Conservation (phyloP, 1,140 invertebrate genomes). For the Elysia chlorotica region DNA sequence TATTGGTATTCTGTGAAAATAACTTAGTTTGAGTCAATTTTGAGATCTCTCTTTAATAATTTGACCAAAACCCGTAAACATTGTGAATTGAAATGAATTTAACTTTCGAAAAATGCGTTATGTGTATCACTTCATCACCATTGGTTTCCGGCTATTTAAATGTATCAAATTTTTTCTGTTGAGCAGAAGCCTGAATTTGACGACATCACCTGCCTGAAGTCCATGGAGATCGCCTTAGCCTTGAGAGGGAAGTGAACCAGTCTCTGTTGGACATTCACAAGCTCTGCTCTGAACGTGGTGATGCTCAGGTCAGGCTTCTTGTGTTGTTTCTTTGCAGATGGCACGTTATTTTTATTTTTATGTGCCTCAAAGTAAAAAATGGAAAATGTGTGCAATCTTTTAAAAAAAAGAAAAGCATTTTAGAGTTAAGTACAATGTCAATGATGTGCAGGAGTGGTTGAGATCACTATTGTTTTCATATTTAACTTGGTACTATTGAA, state of each 20-base stretch:
- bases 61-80: background rate
- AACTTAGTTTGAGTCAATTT: background rate
- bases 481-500: background rate
- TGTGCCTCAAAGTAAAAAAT: background rate
- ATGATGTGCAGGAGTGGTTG: background rate
- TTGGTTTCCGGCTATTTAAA: background rate
- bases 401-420: too few relatives aligned
- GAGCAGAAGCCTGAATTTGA: slow-evolving; percentile 67
- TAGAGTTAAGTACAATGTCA: too few relatives aligned
- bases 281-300: slow-evolving; percentile 70
- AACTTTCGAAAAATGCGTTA: background rate
- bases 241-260: slow-evolving; percentile 84
- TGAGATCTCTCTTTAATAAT: background rate
- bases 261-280: slow-evolving; percentile 73
- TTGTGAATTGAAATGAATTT: background rate
- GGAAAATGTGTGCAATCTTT: background rate
- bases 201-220: slow-evolving; percentile 69
- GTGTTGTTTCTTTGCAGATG: background rate
- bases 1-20: background rate
- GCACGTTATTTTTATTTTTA: background rate
- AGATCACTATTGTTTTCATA: background rate
- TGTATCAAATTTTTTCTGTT: background rate
- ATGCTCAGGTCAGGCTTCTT: slow-evolving; percentile 59
- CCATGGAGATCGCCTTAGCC: slow-evolving; percentile 74
- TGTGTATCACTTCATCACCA: background rate